These are phyloP conservation scores for Enteromius afrohamiltoni DNA, from an alignment of 2,797 vertebrate genomes.

Conservation along the genomic window DNA sequence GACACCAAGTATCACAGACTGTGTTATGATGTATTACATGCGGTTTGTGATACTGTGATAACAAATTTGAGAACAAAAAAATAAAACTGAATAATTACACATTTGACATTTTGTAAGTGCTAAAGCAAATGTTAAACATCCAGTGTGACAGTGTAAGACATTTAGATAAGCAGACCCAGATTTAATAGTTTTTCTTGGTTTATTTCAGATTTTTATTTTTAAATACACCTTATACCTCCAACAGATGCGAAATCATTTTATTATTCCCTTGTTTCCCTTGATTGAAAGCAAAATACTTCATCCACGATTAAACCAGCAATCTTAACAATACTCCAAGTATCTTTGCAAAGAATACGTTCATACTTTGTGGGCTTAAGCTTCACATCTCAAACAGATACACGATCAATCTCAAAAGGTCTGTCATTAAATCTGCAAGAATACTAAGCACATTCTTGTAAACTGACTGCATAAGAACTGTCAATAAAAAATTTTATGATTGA, in stretches of 20 bases:
- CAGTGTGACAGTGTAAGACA: neutral
- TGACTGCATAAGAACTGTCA: neutral
- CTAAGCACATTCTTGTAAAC: neutral
- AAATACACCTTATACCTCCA: constrained; percentile 7
- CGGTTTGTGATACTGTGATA: neutral
- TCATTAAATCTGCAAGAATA: constrained; percentile 5
- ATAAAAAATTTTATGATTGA: constrained; percentile 1
- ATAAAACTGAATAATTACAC: neutral
- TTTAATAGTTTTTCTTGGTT: neutral
- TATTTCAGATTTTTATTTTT: constrained; percentile 8
- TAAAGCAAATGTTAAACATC: neutral
- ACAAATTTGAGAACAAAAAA: neutral
- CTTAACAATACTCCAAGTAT: neutral
- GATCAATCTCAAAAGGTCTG: neutral
- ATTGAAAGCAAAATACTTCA: neutral
- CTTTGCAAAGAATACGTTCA: neutral
- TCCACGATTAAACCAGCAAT: neutral
- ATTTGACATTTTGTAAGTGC: neutral
- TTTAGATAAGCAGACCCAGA: neutral
- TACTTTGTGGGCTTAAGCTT: neutral
- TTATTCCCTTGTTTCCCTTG: neutral
- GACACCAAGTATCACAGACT: neutral
- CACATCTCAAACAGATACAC: neutral
- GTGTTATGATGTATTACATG: neutral
- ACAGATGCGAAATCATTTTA: neutral